phyloP scores from a whole-genome alignment of 35 echinoderm and acorn worm genomes.

The Lytechinus variegatus region DNA sequence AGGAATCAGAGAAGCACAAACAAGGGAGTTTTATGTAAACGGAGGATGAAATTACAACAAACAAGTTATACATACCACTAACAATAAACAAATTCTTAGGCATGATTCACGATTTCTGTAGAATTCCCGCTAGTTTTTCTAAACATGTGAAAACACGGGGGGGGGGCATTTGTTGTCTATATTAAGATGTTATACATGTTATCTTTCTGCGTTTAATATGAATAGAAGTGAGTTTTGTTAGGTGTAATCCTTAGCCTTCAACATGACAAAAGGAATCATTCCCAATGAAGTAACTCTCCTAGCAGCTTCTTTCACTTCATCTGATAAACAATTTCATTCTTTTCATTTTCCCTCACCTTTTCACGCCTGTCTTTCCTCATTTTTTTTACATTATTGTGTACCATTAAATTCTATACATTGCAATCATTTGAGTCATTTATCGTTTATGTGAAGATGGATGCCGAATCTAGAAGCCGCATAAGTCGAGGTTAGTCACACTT shows the following conservation, averaged over 20 bases:
- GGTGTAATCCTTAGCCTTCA: neutral
- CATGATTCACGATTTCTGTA: too few species aligned
- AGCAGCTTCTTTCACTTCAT: neutral
- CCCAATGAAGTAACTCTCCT: neutral
- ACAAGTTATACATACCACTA: neutral
- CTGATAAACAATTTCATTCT: neutral
- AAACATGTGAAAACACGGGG: too few species aligned
- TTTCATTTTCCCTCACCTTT: neutral
- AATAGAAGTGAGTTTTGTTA: neutral
- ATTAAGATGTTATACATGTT: too few species aligned
- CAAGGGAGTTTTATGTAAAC: too few species aligned
- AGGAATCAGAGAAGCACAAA: too few species aligned
- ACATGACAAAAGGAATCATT: neutral
- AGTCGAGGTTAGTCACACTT: neutral
- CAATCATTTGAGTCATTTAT: neutral
- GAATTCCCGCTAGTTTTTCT: too few species aligned
- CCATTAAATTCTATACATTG: neutral
- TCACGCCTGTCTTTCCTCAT: neutral
- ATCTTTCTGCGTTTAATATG: neutral
- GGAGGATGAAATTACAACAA: too few species aligned
- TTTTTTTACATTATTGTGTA: neutral
- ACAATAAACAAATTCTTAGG: neutral
- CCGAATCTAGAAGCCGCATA: neutral
- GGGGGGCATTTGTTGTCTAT: too few species aligned
- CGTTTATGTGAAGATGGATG: neutral